Percentiles rank a stretch among this genome's conserved stretches.
Conservation (phyloP, 2,797 vertebrate species). For the Acipenser oxyrinchus region DNA sequence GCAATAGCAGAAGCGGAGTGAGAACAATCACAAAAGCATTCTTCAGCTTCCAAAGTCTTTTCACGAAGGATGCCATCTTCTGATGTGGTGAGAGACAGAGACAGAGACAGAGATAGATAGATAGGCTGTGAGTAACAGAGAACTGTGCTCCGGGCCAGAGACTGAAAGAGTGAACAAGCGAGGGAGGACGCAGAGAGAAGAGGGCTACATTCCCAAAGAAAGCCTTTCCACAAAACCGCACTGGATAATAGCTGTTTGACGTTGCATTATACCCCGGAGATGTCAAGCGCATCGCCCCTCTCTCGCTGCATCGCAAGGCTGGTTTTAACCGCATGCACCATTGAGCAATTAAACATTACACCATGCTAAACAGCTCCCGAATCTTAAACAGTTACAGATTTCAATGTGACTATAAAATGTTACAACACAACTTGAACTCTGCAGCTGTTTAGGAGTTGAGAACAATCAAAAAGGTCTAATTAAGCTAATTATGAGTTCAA, state of each 20-base stretch:
- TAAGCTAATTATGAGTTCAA: too few relatives aligned
- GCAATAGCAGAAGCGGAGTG: constrained; percentile 73
- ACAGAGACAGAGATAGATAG: constrained; percentile 20
- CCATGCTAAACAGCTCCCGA: too few relatives aligned
- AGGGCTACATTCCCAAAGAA: neutral
- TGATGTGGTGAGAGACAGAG: constrained; percentile 6
- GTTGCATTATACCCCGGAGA: neutral
- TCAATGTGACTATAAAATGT: too few relatives aligned
- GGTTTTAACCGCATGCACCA: too few relatives aligned
- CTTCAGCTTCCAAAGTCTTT: constrained; percentile 57
- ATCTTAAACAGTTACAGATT: too few relatives aligned
- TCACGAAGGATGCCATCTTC: constrained; percentile 61
- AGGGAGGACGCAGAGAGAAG: neutral
- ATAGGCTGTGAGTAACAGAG: constrained; percentile 10
- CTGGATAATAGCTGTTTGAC: neutral
- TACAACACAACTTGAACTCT: too few relatives aligned
- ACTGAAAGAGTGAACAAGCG: constrained; percentile 6
- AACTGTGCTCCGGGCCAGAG: neutral
- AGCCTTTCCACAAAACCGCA: neutral
- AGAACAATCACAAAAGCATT: constrained; percentile 60
- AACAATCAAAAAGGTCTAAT: too few relatives aligned
- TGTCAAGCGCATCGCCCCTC: too few relatives aligned
- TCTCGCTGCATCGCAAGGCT: too few relatives aligned
- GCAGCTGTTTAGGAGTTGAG: too few relatives aligned
- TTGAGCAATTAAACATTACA: too few relatives aligned